These are phyloP conservation scores for Merops nubicus DNA, from an alignment of 2,113 vertebrate genomes.

Conservation along the genomic window DNA sequence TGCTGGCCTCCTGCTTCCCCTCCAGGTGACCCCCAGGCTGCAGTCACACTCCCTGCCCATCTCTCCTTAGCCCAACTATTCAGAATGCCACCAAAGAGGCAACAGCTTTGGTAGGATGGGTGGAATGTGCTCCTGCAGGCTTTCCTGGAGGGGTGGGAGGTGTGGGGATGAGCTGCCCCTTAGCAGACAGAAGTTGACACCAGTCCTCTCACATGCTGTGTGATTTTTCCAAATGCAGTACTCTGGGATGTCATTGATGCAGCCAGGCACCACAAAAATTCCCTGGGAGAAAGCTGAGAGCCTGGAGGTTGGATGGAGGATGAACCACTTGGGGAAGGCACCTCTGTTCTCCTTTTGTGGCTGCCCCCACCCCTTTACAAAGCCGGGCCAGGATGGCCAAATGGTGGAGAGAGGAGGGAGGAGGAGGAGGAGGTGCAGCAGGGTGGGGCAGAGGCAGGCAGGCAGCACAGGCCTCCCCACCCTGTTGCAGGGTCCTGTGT, in stretches of 20 bases:
- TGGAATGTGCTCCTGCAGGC: not conserved
- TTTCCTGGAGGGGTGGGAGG: not conserved
- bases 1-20: not conserved
- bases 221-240: accelerated
- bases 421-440: not conserved
- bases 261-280: not conserved
- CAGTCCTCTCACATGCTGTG: not conserved
- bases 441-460: not conserved
- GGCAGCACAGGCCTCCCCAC: not conserved
- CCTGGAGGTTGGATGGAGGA: not conserved
- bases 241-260: not conserved
- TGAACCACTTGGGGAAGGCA: not conserved
- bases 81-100: accelerated
- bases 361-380: not conserved
- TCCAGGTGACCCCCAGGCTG: not conserved
- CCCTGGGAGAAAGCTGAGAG: not conserved
- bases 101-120: not conserved
- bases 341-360: not conserved
- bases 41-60: not conserved
- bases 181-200: accelerated
- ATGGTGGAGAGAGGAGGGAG: not conserved
- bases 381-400: accelerated
- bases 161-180: not conserved
- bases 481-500: not conserved
- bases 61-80: not conserved